Percentiles rank a stretch among this genome's conserved stretches.
phyloP scores from a whole-genome alignment of 1,140 invertebrate genomes.

The Drosophila bipectinata region DNA sequence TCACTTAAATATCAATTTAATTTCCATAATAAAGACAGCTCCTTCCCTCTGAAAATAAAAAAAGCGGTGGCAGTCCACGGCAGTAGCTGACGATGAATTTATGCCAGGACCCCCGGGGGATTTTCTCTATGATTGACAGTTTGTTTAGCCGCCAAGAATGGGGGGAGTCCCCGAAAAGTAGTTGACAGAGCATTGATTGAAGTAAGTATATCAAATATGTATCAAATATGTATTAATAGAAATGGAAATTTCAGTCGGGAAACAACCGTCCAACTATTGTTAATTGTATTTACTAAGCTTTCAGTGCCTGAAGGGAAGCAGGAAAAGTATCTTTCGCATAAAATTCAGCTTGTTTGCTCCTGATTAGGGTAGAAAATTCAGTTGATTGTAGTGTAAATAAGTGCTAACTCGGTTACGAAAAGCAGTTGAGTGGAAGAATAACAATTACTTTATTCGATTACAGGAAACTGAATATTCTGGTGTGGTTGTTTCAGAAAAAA shows the following conservation, averaged over 20 bases:
- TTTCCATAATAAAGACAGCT: constrained; percentile 73
- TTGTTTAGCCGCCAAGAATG: constrained; percentile 26
- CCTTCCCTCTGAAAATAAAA: constrained; percentile 3
- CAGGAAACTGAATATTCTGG: too few species aligned
- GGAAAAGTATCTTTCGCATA: constrained; percentile 7
- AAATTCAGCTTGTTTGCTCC: constrained; percentile 22
- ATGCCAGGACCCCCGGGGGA: constrained; percentile 39
- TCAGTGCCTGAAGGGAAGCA: constrained; percentile 47
- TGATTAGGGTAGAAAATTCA: constrained; percentile 27
- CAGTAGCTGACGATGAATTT: constrained; percentile 3
- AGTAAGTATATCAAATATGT: constrained; percentile 70
- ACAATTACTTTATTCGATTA: background rate
- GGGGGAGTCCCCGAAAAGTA: constrained; percentile 44
- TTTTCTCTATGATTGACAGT: constrained; percentile 72
- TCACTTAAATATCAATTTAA: constrained; percentile 82
- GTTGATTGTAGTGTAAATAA: constrained; percentile 39
- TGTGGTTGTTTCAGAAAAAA: too few species aligned
- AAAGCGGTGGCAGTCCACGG: background rate
- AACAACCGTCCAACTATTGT: constrained; percentile 57
- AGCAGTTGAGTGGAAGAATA: constrained; percentile 1
- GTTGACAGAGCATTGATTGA: constrained; percentile 56
- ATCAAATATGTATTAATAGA: constrained; percentile 73
- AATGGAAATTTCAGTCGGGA: constrained; percentile 28
- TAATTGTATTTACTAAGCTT: constrained; percentile 74
- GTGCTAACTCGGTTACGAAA: constrained; percentile 13